Percentiles rank a stretch among this genome's conserved stretches.
phyloP scores from a whole-genome alignment of 2,797 vertebrate genomes.

The Coluber constrictor region DNA sequence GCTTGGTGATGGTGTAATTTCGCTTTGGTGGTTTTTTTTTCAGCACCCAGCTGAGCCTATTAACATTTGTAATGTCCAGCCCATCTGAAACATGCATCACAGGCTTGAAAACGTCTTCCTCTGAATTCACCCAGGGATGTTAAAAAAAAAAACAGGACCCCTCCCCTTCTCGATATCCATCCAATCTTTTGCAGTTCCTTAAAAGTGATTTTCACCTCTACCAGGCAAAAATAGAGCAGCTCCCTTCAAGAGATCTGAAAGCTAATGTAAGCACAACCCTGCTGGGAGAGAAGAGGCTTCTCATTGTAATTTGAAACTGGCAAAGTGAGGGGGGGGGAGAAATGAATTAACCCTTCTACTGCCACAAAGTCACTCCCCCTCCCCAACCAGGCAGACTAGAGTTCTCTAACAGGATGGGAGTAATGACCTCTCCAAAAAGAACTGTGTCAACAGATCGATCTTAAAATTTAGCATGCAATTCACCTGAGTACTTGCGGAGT shows the following conservation, averaged over 20 bases:
- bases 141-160: constrained; percentile 19
- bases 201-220: constrained; percentile 90
- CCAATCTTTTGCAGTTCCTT: constrained; percentile 80
- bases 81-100: constrained; percentile 69
- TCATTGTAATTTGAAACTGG: constrained; percentile 97
- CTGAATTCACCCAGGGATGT: constrained; percentile 66
- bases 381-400: constrained; percentile 33
- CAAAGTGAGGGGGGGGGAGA: constrained; percentile 76
- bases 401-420: constrained; percentile 27
- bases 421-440: constrained; percentile 30
- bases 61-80: constrained; percentile 74
- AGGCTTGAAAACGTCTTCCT: constrained; percentile 70
- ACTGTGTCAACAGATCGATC: constrained; percentile 20
- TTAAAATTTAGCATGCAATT: constrained; percentile 20
- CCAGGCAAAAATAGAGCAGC: constrained; percentile 85
- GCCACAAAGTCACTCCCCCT: constrained; percentile 60
- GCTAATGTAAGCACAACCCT: constrained; percentile 90
- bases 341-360: constrained; percentile 79
- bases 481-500: background rate
- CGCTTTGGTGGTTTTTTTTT: constrained; percentile 63
- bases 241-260: constrained; percentile 88
- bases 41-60: constrained; percentile 73
- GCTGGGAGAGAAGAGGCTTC: constrained; percentile 96
- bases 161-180: constrained; percentile 79
- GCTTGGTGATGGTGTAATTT: constrained; percentile 61